Base-by-base conservation (phyloP, 2,113 vertebrate species). In the Sebastes fasciatus region DNA sequence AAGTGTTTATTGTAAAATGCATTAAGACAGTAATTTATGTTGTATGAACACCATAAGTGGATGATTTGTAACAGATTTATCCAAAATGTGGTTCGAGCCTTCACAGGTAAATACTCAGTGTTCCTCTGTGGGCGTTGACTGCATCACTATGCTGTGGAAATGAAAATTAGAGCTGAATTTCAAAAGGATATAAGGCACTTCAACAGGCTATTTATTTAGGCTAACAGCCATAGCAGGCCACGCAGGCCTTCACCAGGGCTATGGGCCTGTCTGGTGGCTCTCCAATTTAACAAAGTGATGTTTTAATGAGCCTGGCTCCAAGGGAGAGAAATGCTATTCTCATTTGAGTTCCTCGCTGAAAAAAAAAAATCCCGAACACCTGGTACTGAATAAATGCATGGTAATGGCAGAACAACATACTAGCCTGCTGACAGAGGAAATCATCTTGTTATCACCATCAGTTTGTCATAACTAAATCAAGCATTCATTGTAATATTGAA, bases 251-350 rank as follows among this genome's bases (percentile, higher is more conserved):
- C 69, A 74, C 46, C 63, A 2, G 51, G 79, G 82, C 78, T 54
- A 69, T 79, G 48, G 66, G 75, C 40, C 72, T 80, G 84, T 84
- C 83, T 82, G 78, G 73, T 83, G 80, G 66, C 71, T 68, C 73
- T 80, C 74, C 71, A 84, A 48, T 85, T 86, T 80, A 82, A 87
- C 85, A 57, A 88, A 83, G 86, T 86, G 84, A 89, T 85, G 84
- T 84, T 89, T 90, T 92, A 91, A 91, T 84, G 88, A 91, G 85
- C 46, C 69, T 51, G 67, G 57, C 82, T 89, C 81, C 74, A 74
- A 80, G 84, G 69, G 68, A 92, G 51, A 71, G 64, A 81, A 52
- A 77, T 76, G 55, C 60, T 77, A 19, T 86, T 84, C 69, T 83
- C 77, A 77, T 88, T 69, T 83, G 66, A 83, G 57, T 26, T 75